Percentiles rank a stretch among this genome's conserved stretches.
Conservation (phyloP, 2,113 vertebrate genomes). For the Leptobrachium ailaonicum region DNA sequence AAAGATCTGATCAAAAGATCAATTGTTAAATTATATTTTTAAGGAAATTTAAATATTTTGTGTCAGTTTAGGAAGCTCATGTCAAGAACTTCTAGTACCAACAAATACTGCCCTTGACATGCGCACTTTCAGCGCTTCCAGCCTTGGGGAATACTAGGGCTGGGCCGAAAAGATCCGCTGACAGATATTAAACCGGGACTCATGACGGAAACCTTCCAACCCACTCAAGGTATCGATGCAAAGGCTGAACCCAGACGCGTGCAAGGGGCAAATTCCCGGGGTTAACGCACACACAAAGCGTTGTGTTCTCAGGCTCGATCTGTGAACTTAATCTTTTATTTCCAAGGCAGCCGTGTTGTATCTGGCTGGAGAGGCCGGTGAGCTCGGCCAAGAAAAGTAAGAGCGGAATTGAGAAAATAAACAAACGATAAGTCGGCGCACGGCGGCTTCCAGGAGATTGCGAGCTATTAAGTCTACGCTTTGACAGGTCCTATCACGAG, state of each 20-base stretch:
- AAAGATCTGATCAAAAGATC: too few species aligned
- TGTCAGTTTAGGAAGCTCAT: too few species aligned
- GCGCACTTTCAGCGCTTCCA: too few species aligned
- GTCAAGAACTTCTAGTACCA: too few species aligned
- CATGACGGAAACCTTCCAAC: too few species aligned
- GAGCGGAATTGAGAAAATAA: background rate
- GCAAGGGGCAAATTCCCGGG: too few species aligned
- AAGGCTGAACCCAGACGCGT: background rate
- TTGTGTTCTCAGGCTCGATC: background rate
- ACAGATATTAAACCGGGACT: too few species aligned
- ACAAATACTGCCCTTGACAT: too few species aligned
- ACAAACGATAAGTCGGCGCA: background rate
- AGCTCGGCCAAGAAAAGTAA: background rate
- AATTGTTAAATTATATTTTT: too few species aligned
- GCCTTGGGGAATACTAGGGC: too few species aligned
- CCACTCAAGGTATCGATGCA: background rate
- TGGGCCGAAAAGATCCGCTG: too few species aligned
- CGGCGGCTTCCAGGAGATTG: slow-evolving; percentile 8
- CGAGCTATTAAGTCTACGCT: background rate
- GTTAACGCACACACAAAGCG: background rate
- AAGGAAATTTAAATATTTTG: too few species aligned
- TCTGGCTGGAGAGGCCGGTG: slow-evolving; percentile 21
- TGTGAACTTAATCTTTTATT: slow-evolving; percentile 30
- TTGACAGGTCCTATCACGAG: background rate
- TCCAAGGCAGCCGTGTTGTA: slow-evolving; percentile 37